Percentiles rank a stretch among this genome's conserved stretches.
Evolutionary conservation across 2,113 vertebrate genomes (phyloP).

Genomic region (Indri indri): DNA sequence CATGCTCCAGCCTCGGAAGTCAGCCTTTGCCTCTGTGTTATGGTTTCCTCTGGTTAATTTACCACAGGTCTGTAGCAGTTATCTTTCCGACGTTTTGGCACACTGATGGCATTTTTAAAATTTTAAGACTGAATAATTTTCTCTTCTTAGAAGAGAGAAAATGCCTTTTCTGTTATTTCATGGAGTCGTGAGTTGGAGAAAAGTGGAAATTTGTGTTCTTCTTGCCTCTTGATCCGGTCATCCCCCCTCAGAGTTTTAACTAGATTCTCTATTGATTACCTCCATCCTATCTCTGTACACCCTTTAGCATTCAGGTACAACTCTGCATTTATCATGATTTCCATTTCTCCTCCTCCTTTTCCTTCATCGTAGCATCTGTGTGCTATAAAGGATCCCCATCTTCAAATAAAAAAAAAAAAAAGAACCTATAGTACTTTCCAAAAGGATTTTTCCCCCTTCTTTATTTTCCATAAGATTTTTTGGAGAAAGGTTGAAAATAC

Average conservation of each 20-base stretch:
- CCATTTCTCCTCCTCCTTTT: not conserved
- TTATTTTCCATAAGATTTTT: not conserved
- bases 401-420: not conserved
- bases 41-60: not conserved
- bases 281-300: not conserved
- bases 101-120: not conserved
- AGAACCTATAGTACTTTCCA: not conserved
- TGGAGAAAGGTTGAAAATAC: not conserved
- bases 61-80: not conserved
- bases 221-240: not conserved
- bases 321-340: not conserved
- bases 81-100: not conserved
- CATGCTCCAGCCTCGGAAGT: not conserved
- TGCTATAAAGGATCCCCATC: not conserved
- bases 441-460: not conserved
- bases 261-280: not conserved
- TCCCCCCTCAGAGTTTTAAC: not conserved
- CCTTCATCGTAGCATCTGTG: not conserved
- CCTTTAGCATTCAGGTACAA: not conserved
- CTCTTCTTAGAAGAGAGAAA: not conserved
- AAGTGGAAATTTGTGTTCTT: not conserved
- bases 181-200: not conserved
- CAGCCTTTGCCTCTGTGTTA: not conserved
- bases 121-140: constrained; percentile 8
- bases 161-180: not conserved